Percentiles rank a stretch among this genome's conserved stretches.
Evolutionary conservation across 2,888 invertebrate genomes (phyloP).

Genomic region (Acrocyrtus sp.): DNA sequence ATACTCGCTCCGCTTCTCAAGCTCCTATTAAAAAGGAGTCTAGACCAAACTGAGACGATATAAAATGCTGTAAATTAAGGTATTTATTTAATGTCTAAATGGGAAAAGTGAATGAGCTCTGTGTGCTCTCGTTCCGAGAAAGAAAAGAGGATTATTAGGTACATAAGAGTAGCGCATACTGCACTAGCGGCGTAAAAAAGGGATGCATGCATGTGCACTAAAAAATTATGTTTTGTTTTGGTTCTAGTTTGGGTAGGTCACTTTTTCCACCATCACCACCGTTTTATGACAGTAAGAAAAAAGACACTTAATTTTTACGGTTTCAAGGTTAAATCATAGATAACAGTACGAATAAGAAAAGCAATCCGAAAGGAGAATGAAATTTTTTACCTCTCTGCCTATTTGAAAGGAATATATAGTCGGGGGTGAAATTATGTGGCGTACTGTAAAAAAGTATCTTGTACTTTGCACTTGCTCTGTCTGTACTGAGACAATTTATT

Average conservation of each 20-base stretch:
- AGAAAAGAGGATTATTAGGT: no score
- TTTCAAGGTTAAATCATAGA: constrained; percentile 43
- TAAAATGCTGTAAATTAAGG: constrained; percentile 31
- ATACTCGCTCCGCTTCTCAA: no score
- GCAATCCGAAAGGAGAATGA: no score
- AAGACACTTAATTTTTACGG: constrained; percentile 34
- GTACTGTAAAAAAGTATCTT: no score
- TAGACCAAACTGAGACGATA: constrained; percentile 19
- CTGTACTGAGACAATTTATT: no score
- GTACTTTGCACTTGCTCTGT: no score
- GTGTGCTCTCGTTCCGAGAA: not conserved
- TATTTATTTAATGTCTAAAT: constrained; percentile 23
- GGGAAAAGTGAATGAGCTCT: constrained; percentile 1
- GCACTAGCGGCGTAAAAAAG: not conserved
- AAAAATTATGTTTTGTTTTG: constrained; percentile 37
- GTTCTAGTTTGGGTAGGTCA: constrained; percentile 50
- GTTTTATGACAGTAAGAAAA: constrained; percentile 36
- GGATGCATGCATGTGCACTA: constrained; percentile 5
- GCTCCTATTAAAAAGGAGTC: no score
- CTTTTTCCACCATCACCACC: not conserved
- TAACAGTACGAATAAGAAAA: no score
- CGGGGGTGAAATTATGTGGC: no score
- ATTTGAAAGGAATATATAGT: no score
- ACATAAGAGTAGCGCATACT: not conserved
- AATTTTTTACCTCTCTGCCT: no score